Evolutionary conservation across 1,140 invertebrate genomes (phyloP), one percentile per base, ranked within the genome.

Genomic region (Scaptomyza hsui): DNA sequence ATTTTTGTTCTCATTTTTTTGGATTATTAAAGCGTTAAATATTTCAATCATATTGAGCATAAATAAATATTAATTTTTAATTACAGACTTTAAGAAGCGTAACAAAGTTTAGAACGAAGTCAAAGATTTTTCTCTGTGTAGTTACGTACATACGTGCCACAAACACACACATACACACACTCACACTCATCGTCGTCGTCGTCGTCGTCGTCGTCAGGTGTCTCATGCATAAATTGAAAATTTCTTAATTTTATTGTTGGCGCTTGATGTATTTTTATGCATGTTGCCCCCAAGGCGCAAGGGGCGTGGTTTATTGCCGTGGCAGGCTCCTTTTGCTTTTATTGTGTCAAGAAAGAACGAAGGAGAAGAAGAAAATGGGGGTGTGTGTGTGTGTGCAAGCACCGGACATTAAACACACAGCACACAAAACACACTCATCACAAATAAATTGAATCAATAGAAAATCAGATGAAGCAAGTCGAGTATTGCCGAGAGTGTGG

Each of bases 171-270:
- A 45, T 41, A 57, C 35, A 48, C 44, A 16, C 42, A 52, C 51
- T 44, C 59, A 52, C 53, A 45, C 56, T 48, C 37, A 45, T 68
- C 55, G 35, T 29, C 26, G 6, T 29, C 26, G 0, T 29, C 26
- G 26, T 29, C 7, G 26, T 48, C 42, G 37, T 48, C 53, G 57
- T 71, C 45, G 79, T 72, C 81, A 86, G 81, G 81, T 86, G 81
- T 86, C 65, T 80, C 57, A 74, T 77, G 81, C 77, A 86, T 86
- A 88, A 81, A 86, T 86, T 86, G 69, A 72, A 88, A 81, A 88
- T 86, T 86, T 88, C 81, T 81, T 81, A 88, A 86, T 88, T 86
- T 86, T 82, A 88, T 88, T 86, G 78, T 81, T 80, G 67, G 7
- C 52, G 65, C 72, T 72, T 67, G 47, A 70, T 52, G 67, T 80